phyloP scores from a whole-genome alignment of 1,140 invertebrate genomes.

The Aphaenogaster rudis region DNA sequence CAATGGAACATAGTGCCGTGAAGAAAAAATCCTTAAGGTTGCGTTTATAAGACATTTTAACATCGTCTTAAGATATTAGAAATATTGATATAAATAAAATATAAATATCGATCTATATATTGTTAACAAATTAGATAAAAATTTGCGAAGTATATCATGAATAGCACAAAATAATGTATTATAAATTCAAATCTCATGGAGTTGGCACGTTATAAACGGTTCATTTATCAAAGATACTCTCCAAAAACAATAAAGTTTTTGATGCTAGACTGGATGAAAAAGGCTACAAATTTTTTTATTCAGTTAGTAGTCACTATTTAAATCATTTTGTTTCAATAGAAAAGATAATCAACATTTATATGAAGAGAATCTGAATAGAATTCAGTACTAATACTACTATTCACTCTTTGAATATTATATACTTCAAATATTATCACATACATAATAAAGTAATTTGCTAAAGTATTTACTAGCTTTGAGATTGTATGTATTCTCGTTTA shows the following conservation, averaged over 20 bases:
- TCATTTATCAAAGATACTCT: not conserved
- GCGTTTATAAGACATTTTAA: not conserved
- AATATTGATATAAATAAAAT: conserved; percentile 20
- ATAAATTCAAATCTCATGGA: not conserved
- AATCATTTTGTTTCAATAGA: too few relatives aligned
- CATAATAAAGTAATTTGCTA: too few relatives aligned
- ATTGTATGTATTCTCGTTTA: not conserved
- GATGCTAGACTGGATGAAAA: not conserved
- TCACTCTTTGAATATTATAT: too few relatives aligned
- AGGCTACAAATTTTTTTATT: too few relatives aligned
- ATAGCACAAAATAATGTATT: not conserved
- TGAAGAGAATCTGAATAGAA: too few relatives aligned
- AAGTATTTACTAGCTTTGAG: too few relatives aligned
- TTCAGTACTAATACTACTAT: too few relatives aligned
- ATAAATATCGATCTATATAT: not conserved
- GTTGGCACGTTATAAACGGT: not conserved
- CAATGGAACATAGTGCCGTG: conserved; percentile 80
- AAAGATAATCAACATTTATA: too few relatives aligned
- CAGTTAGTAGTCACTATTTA: too few relatives aligned
- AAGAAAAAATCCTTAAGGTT: not conserved
- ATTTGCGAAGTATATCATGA: not conserved
- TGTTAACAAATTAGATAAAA: conserved; percentile 13
- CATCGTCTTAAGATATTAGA: not conserved
- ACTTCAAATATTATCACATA: too few relatives aligned
- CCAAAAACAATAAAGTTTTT: not conserved